Evolutionary conservation across 2,888 invertebrate genomes (phyloP), one percentile per base, ranked within the genome.

Genomic region (Electrophaes corylata): DNA sequence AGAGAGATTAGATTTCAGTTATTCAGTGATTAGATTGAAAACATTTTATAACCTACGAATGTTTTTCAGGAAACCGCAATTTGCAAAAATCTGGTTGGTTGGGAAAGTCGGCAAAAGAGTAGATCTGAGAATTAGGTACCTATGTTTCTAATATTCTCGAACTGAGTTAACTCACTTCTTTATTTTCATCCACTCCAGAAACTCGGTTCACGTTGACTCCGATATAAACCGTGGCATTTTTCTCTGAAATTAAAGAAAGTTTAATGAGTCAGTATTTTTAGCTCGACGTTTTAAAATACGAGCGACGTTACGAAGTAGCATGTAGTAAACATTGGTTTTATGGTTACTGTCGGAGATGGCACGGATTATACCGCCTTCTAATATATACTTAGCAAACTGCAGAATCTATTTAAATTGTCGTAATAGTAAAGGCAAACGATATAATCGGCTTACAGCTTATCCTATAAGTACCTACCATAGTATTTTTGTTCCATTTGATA

Each of bases 181-280:
- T 93, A 70, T 93, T 94, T 71, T 94, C 94, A 77, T 94, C 94
- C 40, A 94, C 94, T 62, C 93, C 93, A 48, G 94, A 94, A 53
- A 94, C 93, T 64, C 94, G 77, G 74, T 93, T 93, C 70, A 94
- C 93, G 79, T 93, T 93, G 59, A 94, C 86, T 55, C 93, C 93
- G 68, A 94, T 92, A 68, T 91, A 93, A 48, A 94, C 93, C 41
- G 93, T 92, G 40, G 93, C 93, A 72, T 92, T 92, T 81, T 92
- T 92, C 70, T 84, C 93, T 92, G 91, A 61, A 88, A 92, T 65
- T 72, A 78, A 51, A 52, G 43, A 64, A 60, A 58, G 60, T 45
- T 44, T 44, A 59, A 55, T 59, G 48, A 64, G 67, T 37, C 19
- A 46, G 16, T 63, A 60, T 54, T 57, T 60, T 57, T 52, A 62